Conservation (phyloP, 2,888 invertebrate species). For the Eugnorisma glareosa region DNA sequence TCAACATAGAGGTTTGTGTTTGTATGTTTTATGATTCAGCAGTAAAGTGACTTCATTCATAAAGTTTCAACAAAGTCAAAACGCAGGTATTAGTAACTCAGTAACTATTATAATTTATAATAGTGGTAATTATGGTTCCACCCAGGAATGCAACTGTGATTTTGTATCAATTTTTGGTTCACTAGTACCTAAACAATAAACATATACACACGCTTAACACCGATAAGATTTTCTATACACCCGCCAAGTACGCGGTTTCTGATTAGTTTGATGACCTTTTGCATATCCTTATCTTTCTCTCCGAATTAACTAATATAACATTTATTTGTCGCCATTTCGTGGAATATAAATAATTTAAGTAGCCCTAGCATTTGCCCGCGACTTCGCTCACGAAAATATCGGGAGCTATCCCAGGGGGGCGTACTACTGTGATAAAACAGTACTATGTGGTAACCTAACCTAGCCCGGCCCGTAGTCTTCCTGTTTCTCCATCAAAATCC, state of each 20-base stretch:
- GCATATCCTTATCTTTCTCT: conserved; percentile 54
- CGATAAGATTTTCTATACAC: conserved; percentile 17
- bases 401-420: not conserved
- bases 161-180: conserved; percentile 11
- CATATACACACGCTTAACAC: conserved; percentile 3
- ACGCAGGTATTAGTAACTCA: conserved; percentile 9
- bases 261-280: conserved; percentile 57
- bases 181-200: not conserved
- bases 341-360: conserved; percentile 23
- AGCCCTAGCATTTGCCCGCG: not conserved
- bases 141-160: not conserved
- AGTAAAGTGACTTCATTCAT: conserved; percentile 73
- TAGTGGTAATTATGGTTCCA: no score
- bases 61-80: conserved; percentile 30
- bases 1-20: conserved; percentile 69
- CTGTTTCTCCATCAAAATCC: not conserved
- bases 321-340: conserved; percentile 36
- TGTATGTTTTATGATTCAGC: conserved; percentile 74
- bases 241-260: conserved; percentile 40
- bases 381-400: not conserved
- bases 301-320: conserved; percentile 35
- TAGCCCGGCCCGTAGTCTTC: not conserved
- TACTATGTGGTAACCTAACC: not conserved
- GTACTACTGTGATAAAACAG: not conserved
- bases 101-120: no score